Conservation (phyloP, 2,113 vertebrate species). For the Corynorhinus townsendii region DNA sequence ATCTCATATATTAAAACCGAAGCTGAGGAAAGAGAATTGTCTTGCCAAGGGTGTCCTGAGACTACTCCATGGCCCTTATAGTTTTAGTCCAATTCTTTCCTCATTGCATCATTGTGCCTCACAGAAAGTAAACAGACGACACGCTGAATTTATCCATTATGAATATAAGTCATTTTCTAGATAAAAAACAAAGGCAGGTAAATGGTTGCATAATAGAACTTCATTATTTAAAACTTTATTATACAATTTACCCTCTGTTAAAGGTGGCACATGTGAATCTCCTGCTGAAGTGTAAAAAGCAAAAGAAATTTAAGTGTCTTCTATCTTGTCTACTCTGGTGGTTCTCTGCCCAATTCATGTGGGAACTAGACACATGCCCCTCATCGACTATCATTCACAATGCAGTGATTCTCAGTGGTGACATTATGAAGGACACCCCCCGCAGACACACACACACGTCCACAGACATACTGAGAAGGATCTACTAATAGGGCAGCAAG, state of each 20-base stretch:
- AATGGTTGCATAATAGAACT: background rate
- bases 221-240: background rate
- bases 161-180: background rate
- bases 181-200: background rate
- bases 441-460: too few species aligned
- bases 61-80: background rate
- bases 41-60: background rate
- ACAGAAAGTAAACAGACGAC: background rate
- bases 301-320: background rate
- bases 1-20: background rate
- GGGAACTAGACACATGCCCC: background rate
- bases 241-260: background rate
- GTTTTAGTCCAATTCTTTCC: background rate
- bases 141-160: conserved; percentile 16
- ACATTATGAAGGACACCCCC: background rate
- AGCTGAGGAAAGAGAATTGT: background rate
- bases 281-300: background rate
- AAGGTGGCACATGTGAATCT: background rate
- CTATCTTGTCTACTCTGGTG: background rate
- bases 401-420: background rate
- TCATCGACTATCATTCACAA: background rate
- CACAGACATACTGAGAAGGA: background rate
- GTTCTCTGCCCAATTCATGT: background rate
- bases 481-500: background rate
- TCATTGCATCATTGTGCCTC: background rate